These are phyloP conservation scores for Herpetotheres cachinnans DNA, from an alignment of 2,113 vertebrate species.

Conservation along the genomic window DNA sequence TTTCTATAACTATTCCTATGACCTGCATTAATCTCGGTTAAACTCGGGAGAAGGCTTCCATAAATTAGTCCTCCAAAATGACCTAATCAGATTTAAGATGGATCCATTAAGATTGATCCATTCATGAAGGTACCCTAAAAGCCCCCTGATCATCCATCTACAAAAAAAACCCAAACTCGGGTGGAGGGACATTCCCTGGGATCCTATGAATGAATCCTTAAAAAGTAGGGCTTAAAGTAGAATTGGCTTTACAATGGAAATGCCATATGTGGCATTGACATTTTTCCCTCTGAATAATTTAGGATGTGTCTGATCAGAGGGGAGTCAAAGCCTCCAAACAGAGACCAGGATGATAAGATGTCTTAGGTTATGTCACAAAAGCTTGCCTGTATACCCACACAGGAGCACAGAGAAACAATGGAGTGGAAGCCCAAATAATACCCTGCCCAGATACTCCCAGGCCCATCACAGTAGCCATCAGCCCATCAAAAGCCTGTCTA, in stretches of 20 bases:
- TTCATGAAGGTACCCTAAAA: neutral
- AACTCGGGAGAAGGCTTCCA: neutral
- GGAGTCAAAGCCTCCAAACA: neutral
- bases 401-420: neutral
- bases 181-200: accelerated
- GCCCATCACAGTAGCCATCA: neutral
- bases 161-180: accelerated
- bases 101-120: neutral
- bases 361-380: neutral
- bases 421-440: neutral
- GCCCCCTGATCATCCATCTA: neutral
- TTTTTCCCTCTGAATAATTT: neutral
- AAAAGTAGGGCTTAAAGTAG: neutral
- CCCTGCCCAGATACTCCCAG: neutral
- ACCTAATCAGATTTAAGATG: neutral
- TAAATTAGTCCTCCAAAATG: neutral
- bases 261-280: neutral
- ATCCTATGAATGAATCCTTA: neutral
- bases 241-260: neutral
- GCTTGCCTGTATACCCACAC: neutral
- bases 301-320: neutral
- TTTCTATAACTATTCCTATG: neutral
- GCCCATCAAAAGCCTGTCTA: neutral
- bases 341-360: neutral
- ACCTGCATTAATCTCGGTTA: neutral